Evolutionary conservation across 2,113 vertebrate species (phyloP).

Genomic region (Balaeniceps rex): DNA sequence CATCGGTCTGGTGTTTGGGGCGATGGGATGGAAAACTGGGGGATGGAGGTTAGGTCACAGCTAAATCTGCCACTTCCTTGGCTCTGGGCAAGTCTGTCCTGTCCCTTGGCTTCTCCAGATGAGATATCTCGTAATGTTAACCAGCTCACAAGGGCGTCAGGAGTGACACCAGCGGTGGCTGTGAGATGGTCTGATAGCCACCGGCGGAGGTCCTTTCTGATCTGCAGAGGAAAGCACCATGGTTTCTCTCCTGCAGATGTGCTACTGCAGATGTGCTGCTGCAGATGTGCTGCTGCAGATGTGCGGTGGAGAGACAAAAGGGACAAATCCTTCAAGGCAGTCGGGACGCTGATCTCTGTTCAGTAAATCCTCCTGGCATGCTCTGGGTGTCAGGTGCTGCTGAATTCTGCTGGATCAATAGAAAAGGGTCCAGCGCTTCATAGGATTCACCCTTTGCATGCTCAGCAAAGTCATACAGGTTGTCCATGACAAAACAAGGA

Average conservation of each 20-base stretch:
- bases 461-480: neutral
- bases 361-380: neutral
- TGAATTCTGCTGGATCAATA: neutral
- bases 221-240: neutral
- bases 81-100: neutral
- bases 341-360: neutral
- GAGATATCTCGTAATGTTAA: neutral
- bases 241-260: neutral
- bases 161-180: rapidly evolving
- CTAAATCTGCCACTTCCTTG: neutral
- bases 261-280: neutral
- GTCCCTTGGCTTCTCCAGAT: neutral
- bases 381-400: neutral
- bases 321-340: neutral
- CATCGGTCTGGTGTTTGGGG: neutral
- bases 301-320: neutral
- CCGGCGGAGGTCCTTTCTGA: neutral
- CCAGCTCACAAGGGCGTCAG: neutral
- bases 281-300: neutral
- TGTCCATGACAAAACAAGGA: neutral
- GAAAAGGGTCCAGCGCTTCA: neutral
- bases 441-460: neutral
- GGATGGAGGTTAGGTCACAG: neutral
- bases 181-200: neutral
- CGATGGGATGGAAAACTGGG: neutral